Evolutionary conservation across 2,888 invertebrate genomes (phyloP).

Genomic region (Chloroclysta siterata): DNA sequence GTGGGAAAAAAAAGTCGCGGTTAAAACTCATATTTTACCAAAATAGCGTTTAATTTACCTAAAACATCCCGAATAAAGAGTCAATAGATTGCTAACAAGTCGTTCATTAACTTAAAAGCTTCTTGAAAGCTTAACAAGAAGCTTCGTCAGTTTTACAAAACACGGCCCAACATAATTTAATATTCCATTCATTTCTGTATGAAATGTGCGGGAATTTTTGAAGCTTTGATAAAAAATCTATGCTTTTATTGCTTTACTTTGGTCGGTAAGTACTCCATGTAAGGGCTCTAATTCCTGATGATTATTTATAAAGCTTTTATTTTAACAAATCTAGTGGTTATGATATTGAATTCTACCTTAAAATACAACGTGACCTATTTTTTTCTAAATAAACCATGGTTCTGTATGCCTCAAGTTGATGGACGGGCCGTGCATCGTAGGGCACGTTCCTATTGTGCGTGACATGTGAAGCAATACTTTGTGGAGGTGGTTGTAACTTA

Average conservation of each 20-base stretch:
- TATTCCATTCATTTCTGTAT: conserved; percentile 82
- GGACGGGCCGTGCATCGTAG: no score
- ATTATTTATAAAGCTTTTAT: conserved; percentile 28
- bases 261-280: conserved; percentile 35
- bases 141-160: conserved; percentile 82
- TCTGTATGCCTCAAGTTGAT: no score
- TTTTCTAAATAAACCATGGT: no score
- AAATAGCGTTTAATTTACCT: conserved; percentile 47
- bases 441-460: no score
- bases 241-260: conserved; percentile 52
- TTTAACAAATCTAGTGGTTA: neutral
- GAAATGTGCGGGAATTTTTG: conserved; percentile 71
- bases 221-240: conserved; percentile 63
- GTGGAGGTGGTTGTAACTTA: no score
- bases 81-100: conserved; percentile 79
- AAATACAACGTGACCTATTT: no score
- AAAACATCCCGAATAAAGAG: conserved; percentile 62
- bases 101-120: conserved; percentile 84
- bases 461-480: no score
- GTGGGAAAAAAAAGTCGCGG: neutral
- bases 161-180: conserved; percentile 81
- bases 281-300: conserved; percentile 34
- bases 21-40: conserved; percentile 43
- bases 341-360: no score
- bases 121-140: conserved; percentile 81